Conservation (phyloP, 2,113 vertebrate species). For the Pelobates fuscus region DNA sequence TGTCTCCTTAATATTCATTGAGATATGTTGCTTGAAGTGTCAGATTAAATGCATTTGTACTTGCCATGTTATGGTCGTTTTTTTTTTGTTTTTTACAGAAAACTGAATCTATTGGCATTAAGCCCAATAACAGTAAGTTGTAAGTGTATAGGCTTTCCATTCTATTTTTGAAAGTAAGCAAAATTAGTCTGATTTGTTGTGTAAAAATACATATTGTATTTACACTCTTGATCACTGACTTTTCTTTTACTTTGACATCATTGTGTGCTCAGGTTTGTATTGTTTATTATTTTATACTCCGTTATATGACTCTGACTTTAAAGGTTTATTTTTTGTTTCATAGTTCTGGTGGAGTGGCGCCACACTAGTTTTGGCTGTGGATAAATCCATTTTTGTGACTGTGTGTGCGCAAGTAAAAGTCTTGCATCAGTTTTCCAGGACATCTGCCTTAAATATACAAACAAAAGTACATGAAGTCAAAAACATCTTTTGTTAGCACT, state of each 20-base stretch:
- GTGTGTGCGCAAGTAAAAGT: background rate
- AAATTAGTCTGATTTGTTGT: too few species aligned
- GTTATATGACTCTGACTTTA: background rate
- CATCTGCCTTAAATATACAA: background rate
- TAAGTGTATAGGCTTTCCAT: too few species aligned
- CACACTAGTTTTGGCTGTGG: slow-evolving; percentile 16
- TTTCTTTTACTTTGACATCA: background rate
- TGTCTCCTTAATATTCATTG: too few species aligned
- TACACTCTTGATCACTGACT: background rate
- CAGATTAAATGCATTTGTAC: too few species aligned
- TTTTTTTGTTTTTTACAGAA: too few species aligned
- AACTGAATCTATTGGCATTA: background rate
- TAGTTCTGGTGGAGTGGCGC: slow-evolving; percentile 11
- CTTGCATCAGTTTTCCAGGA: background rate
- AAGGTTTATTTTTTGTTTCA: slow-evolving; percentile 2
- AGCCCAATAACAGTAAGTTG: background rate
- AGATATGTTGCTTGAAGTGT: too few species aligned
- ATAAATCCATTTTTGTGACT: background rate
- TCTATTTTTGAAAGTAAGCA: too few species aligned
- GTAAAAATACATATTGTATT: background rate
- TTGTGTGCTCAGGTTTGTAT: background rate
- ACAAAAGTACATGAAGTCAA: too few species aligned
- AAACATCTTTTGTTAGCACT: too few species aligned
- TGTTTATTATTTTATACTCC: slow-evolving; percentile 8
- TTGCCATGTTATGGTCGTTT: too few species aligned